phyloP scores from a whole-genome alignment of 2,888 invertebrate genomes.

The Rotaria macrura region DNA sequence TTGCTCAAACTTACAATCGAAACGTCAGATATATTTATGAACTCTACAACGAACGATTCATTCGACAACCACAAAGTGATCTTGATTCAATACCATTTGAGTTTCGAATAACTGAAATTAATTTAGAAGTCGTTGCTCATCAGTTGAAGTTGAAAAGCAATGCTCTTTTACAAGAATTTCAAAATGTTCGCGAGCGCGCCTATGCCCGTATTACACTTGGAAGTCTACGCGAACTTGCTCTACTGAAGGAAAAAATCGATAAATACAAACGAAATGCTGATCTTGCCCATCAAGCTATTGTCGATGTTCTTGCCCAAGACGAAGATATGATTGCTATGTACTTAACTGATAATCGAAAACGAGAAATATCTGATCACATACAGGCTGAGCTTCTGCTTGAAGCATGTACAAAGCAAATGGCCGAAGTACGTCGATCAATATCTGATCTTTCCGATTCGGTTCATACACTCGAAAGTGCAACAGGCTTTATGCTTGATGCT shows the following conservation, averaged over 20 bases:
- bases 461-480: background rate
- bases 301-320: background rate
- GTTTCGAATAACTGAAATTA: background rate
- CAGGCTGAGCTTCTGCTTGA: background rate
- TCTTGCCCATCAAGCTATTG: background rate
- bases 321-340: constrained; percentile 21
- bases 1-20: background rate
- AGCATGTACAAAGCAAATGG: constrained; percentile 15
- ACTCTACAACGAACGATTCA: background rate
- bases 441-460: background rate
- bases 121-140: background rate
- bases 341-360: background rate
- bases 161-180: background rate
- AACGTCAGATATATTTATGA: background rate
- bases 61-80: no score
- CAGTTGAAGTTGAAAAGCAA: background rate
- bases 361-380: background rate
- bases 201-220: background rate
- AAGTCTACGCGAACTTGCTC: constrained; percentile 17
- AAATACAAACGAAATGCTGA: constrained; percentile 17
- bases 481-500: constrained; percentile 7
- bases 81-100: background rate
- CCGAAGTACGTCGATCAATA: background rate
- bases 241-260: background rate
- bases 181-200: background rate